A percentile compares a stretch with the other conserved stretches of the same genome.
Conservation (phyloP, 2,113 vertebrate genomes). For the Puffinus mauretanicus region DNA sequence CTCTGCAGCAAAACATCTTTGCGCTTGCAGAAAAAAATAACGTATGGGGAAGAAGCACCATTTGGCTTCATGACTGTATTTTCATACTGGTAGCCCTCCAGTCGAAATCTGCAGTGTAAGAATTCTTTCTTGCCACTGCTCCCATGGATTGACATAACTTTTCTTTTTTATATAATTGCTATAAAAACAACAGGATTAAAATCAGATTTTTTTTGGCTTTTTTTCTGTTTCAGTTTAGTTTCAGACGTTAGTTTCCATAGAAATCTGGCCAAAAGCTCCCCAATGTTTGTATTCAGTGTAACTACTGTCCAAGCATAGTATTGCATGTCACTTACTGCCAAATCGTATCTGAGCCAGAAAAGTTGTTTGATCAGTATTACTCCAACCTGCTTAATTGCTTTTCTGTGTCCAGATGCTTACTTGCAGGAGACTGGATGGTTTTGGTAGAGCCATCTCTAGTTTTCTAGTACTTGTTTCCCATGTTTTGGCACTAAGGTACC, state of each 20-base stretch:
- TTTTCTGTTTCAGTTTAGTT: neutral
- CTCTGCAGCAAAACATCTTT: neutral
- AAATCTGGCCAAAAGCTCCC: neutral
- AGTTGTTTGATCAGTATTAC: neutral
- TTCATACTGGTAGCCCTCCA: neutral
- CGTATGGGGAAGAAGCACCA: neutral
- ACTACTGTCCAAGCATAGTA: neutral
- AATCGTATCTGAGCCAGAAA: neutral
- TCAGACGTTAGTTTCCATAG: neutral
- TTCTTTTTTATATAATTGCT: neutral
- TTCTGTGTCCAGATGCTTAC: neutral
- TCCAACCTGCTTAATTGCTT: neutral
- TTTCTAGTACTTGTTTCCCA: neutral
- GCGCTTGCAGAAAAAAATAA: neutral
- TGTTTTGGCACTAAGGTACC: neutral
- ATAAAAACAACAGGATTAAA: neutral
- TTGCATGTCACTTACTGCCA: neutral
- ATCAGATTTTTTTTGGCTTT: neutral
- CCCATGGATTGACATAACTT: neutral
- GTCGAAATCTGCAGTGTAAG: neutral
- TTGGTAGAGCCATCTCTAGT: neutral
- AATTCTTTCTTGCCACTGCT: neutral
- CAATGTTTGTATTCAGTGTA: neutral
- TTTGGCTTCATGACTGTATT: neutral
- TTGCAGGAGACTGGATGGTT: neutral